Conservation (phyloP, 2,113 vertebrate genomes). For the Rutilus rutilus region DNA sequence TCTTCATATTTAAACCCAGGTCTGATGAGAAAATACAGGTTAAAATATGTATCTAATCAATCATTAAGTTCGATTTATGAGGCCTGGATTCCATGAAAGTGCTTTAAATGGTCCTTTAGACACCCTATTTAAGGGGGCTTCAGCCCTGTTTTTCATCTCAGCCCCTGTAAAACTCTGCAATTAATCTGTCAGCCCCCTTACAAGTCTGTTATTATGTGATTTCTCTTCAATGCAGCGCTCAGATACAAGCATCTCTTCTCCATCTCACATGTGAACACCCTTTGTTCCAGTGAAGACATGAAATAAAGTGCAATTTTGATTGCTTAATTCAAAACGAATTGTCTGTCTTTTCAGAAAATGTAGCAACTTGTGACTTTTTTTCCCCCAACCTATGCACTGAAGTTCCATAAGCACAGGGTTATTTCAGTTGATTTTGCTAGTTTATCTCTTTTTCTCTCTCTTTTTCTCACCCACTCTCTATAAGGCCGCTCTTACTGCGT, state of each 20-base stretch:
- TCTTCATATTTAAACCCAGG: not conserved
- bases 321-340: not conserved
- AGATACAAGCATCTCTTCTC: not conserved
- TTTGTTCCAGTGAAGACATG: not conserved
- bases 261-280: not conserved
- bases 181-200: slow-evolving; percentile 16
- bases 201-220: not conserved
- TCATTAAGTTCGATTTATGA: not conserved
- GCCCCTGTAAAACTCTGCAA: not conserved
- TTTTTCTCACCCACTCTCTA: slow-evolving; percentile 34
- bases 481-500: slow-evolving; percentile 95
- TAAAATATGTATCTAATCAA: not conserved
- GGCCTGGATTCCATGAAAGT: not conserved
- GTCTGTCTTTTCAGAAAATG: not conserved
- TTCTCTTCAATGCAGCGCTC: not conserved
- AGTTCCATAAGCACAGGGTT: not conserved
- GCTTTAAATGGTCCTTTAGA: not conserved
- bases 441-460: not conserved
- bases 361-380: not conserved
- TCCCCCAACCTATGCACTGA: not conserved
- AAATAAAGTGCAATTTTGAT: not conserved
- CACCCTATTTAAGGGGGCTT: not conserved
- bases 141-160: not conserved
- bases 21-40: not conserved
- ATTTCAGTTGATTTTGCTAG: not conserved